A percentile compares a stretch with the other conserved stretches of the same genome.
Conservation (phyloP, 2,888 invertebrate genomes). For the Hemicrepidius hirtus region DNA sequence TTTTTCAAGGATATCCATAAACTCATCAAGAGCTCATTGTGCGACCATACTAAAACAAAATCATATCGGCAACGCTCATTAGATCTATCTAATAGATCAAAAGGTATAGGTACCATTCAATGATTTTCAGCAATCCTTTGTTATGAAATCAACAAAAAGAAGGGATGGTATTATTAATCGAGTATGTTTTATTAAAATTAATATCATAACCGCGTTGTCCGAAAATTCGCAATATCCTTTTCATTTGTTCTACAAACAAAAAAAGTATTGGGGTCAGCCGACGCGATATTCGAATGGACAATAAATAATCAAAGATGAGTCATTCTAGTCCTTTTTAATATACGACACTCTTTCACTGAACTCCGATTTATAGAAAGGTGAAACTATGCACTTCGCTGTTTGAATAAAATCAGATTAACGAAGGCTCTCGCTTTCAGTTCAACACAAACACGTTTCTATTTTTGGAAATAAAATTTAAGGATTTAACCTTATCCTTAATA, state of each 20-base stretch:
- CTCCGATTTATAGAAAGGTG: conserved; percentile 18
- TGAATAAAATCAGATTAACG: conserved; percentile 25
- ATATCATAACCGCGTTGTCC: not conserved
- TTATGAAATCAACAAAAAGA: not conserved
- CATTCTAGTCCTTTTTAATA: conserved; percentile 17
- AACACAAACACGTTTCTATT: not conserved
- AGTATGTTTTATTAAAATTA: not conserved
- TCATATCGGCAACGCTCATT: no score
- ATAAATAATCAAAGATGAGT: conserved; percentile 22
- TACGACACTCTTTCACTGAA: conserved; percentile 15
- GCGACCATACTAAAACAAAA: no score
- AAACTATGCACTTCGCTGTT: conserved; percentile 16
- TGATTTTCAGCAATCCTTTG: no score
- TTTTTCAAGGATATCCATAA: no score
- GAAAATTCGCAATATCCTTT: not conserved
- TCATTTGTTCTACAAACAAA: not conserved
- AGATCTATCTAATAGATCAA: no score
- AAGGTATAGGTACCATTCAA: no score
- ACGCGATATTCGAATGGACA: conserved; percentile 23
- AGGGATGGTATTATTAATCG: not conserved
- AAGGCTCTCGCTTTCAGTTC: conserved; percentile 2
- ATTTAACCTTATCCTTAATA: no score
- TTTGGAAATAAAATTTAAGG: no score
- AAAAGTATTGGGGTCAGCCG: conserved; percentile 16
- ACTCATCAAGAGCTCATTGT: no score